These are phyloP conservation scores for Meleagris gallopavo DNA, from an alignment of 2,113 vertebrate genomes.

Conservation along the genomic window DNA sequence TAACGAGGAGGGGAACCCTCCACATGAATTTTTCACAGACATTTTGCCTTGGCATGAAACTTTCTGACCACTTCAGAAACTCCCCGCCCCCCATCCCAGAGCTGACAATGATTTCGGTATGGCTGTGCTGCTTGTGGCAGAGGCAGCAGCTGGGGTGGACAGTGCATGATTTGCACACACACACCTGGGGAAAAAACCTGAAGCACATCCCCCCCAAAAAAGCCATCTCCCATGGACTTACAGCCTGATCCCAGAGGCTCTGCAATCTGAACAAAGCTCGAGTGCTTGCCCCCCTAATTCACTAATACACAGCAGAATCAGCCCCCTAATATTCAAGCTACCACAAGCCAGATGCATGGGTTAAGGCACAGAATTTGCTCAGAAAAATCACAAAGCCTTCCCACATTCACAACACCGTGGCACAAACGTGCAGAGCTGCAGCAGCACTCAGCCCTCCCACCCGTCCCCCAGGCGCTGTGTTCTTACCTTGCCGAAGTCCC, in stretches of 20 bases:
- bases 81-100: accelerated
- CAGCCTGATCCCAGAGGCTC: not conserved
- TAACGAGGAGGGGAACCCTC: not conserved
- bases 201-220: accelerated
- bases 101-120: accelerated
- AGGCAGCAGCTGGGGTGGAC: not conserved
- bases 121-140: accelerated
- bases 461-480: not conserved
- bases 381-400: not conserved
- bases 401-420: not conserved
- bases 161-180: not conserved
- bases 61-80: not conserved
- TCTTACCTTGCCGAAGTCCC: slow-evolving; percentile 98
- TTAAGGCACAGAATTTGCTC: not conserved
- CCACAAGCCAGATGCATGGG: accelerated
- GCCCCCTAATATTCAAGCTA: accelerated
- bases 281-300: not conserved
- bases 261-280: not conserved
- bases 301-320: not conserved
- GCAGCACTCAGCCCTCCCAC: not conserved
- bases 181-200: not conserved
- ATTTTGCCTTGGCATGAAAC: not conserved
- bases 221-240: not conserved
- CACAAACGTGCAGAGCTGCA: accelerated
- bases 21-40: not conserved